A percentile compares a stretch with the other conserved stretches of the same genome.
phyloP scores from a whole-genome alignment of 2,888 invertebrate species.

The Oasisia sp. region DNA sequence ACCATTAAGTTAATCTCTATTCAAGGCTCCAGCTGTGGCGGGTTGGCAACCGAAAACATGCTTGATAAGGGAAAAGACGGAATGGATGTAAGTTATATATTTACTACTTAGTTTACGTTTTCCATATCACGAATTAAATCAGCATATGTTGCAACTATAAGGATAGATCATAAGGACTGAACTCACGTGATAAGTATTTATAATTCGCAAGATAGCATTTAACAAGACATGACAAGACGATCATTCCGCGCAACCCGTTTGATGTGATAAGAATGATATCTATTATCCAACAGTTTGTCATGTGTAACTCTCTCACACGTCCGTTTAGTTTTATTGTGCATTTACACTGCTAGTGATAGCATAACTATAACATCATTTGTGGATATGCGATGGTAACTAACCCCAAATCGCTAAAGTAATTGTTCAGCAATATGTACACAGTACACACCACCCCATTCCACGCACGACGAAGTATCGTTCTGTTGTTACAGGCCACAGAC shows the following conservation, averaged over 20 bases:
- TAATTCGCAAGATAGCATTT: neutral
- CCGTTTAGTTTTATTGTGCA: no score
- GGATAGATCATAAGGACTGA: neutral
- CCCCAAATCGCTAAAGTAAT: no score
- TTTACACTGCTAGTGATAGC: no score
- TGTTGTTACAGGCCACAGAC: neutral
- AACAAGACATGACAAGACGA: no score
- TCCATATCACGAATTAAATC: neutral
- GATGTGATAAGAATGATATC: no score
- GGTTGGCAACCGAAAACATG: neutral
- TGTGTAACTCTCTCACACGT: no score
- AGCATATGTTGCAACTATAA: neutral
- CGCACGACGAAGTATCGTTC: neutral
- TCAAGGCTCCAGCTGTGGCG: neutral
- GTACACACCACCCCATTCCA: no score
- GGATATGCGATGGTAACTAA: no score
- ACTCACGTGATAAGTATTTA: neutral
- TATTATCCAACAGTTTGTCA: no score
- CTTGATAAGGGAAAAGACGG: neutral
- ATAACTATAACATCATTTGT: no score
- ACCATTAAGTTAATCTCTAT: neutral
- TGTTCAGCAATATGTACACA: no score
- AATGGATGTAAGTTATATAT: neutral
- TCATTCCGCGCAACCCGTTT: no score
- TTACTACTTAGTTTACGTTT: neutral